phyloP scores from a whole-genome alignment of 2,113 vertebrate genomes.

The Tragelaphus buxtoni region DNA sequence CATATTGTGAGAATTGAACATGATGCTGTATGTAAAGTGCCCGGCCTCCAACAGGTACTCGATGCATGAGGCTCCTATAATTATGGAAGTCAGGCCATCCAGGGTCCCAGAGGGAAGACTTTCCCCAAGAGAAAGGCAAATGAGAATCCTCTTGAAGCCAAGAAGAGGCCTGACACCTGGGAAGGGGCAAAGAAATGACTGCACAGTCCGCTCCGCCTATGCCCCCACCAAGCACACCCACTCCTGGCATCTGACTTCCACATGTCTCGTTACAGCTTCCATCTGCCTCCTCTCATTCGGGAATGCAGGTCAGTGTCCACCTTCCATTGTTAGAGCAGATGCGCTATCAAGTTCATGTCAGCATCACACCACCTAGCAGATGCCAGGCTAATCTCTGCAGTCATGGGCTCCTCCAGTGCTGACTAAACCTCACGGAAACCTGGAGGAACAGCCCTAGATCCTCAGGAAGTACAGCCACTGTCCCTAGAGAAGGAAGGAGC shows the following conservation, averaged over 20 bases:
- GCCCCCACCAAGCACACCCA: accelerated
- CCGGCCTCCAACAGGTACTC: background rate
- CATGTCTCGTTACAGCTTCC: background rate
- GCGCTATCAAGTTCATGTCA: accelerated
- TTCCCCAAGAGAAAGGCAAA: background rate
- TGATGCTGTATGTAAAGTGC: background rate
- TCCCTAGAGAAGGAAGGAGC: background rate
- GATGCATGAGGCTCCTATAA: background rate
- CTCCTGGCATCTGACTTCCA: background rate
- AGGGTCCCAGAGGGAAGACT: background rate
- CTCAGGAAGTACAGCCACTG: background rate
- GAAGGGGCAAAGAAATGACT: background rate
- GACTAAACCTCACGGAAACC: background rate
- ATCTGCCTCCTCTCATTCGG: background rate
- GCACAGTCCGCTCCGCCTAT: no score
- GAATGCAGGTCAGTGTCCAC: background rate
- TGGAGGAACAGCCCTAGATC: background rate
- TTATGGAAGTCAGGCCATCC: background rate
- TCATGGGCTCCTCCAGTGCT: background rate
- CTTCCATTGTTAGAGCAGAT: background rate
- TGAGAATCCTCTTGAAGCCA: background rate
- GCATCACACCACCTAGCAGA: background rate
- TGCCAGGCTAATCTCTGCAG: background rate
- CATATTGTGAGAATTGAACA: background rate
- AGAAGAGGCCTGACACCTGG: background rate